A percentile compares a stretch with the other conserved stretches of the same genome.
Conservation (phyloP, 1,140 invertebrate species). For the Piezodorus guildinii region DNA sequence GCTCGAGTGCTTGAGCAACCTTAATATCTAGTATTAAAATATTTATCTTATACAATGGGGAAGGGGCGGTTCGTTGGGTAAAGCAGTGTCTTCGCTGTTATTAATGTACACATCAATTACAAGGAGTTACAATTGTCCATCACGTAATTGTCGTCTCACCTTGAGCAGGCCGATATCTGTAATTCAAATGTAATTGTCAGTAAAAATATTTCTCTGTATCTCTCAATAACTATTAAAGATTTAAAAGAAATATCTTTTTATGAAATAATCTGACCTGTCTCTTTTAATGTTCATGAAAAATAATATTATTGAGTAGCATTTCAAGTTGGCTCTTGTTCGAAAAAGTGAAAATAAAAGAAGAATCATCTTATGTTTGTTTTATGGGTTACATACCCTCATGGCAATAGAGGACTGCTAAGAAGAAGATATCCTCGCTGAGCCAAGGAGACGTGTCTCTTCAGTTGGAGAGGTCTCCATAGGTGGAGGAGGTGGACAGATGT, state of each 20-base stretch:
- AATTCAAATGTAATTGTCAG: not conserved
- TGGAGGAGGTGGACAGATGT: conserved; percentile 39
- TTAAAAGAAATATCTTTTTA: no score
- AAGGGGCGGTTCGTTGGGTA: conserved; percentile 12
- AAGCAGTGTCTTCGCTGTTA: conserved; percentile 8
- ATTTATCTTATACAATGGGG: conserved; percentile 10
- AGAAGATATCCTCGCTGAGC: conserved; percentile 11
- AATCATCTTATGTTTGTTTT: no score
- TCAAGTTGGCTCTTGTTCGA: no score
- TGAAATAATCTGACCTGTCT: no score
- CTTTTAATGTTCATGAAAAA: no score
- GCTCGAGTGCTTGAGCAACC: conserved; percentile 19
- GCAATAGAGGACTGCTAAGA: conserved; percentile 14
- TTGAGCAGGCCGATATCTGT: conserved; percentile 10
- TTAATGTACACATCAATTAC: conserved; percentile 7
- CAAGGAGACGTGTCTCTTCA: conserved; percentile 40
- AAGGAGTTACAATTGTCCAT: conserved; percentile 13
- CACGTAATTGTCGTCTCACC: conserved; percentile 6
- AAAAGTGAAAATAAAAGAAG: no score
- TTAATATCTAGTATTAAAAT: conserved; percentile 17
- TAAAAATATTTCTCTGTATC: no score
- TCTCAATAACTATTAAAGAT: no score
- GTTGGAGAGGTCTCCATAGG: conserved; percentile 41
- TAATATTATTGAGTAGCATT: no score
- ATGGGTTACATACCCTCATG: conserved; percentile 9